These are phyloP conservation scores for Amblyraja radiata DNA, from an alignment of 2,797 vertebrate species.

Conservation along the genomic window DNA sequence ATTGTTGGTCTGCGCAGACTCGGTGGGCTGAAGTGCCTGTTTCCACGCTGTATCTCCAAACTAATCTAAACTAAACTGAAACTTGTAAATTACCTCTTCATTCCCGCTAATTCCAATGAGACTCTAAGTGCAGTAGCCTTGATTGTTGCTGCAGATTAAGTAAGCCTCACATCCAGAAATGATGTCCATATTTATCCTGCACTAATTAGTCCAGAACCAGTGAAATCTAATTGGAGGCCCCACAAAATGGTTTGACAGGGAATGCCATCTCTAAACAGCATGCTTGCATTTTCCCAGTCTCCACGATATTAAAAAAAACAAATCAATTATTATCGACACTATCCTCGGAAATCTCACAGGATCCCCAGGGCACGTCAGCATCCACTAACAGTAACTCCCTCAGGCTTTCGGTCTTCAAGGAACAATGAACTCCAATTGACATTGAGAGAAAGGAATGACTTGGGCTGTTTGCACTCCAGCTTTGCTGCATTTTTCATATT, in stretches of 20 bases:
- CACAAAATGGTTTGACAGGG: not conserved
- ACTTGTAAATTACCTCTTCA: not conserved
- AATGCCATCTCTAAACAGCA: not conserved
- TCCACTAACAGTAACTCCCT: not conserved
- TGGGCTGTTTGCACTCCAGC: not conserved
- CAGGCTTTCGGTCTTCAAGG: not conserved
- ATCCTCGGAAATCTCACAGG: not conserved
- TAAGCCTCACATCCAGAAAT: not conserved
- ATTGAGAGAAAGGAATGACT: not conserved
- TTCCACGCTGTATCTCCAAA: too few relatives aligned
- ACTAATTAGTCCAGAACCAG: not conserved
- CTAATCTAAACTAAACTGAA: too few relatives aligned
- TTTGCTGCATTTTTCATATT: not conserved
- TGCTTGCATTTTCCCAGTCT: not conserved
- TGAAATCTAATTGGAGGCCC: not conserved
- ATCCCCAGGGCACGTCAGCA: not conserved
- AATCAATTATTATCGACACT: not conserved
- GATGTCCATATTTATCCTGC: too few relatives aligned
- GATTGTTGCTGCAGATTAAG: not conserved
- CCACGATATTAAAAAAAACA: not conserved
- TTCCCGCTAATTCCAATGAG: not conserved
- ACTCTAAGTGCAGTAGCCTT: not conserved
- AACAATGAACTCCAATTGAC: constrained; percentile 18
- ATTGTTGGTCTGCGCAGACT: too few relatives aligned
- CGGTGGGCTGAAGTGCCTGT: too few relatives aligned